Evolutionary conservation across 2,113 vertebrate species (phyloP), one percentile per base, ranked within the genome.

Genomic region (Pelecanus crispus): DNA sequence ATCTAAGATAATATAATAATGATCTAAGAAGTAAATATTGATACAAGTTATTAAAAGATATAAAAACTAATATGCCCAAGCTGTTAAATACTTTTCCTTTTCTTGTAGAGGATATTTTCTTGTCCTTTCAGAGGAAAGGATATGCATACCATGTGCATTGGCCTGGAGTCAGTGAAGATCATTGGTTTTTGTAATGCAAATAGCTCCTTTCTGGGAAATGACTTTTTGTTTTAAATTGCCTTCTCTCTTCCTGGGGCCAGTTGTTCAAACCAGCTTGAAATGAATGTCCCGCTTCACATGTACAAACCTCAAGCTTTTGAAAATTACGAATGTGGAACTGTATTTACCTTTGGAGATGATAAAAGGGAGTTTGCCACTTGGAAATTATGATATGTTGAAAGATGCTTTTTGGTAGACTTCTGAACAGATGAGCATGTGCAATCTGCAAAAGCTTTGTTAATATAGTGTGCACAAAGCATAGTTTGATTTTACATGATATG

Each of bases 121-220:
- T 50, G 8, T 62, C 21, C 34, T 90, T 95, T 93, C 20, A 28
- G 58, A 56, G 44, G 21, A 86, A 73, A 71, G 38, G 40, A 19
- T 66, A 70, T 62, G 63, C 42, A 34, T 81, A 12, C 32, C 21
- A 14, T 40, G 9, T 70, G 31, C n/a, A 13, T 18, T 87, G 59
- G 47, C 47, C 52, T 66, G 52, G 38, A 90, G 28, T 86, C 72
- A 65, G 26, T 1, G 5, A 77, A 93, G 40, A 61, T 74, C 9
- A 4, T 81, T 90, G 44, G 17, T 79, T 95, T 90, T 91, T 94
- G 65, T 87, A 72, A 81, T 94, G 88, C 62, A 95, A 93, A 75
- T 85, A 49, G 18, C 52, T 73, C 86, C 59, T 93, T 88, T 91
- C 75, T 63, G 56, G 31, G 72, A 87, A 49, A 7, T 63, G 52